Conservation (phyloP, 2,888 invertebrate genomes). For the Troilus luridus region DNA sequence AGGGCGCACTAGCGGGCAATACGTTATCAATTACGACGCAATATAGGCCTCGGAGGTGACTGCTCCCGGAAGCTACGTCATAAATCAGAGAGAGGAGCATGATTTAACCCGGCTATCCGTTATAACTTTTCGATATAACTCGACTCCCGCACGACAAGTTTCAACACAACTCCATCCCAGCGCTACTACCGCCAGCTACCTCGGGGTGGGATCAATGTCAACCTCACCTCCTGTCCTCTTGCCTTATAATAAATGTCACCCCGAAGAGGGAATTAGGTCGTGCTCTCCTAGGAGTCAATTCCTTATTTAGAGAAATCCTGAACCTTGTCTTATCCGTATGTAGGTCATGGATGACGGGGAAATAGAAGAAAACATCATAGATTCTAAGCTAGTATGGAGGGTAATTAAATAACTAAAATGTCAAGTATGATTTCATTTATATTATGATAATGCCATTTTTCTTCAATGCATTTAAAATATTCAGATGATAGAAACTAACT, state of each 20-base stretch:
- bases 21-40: constrained; percentile 6
- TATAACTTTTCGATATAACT: constrained; percentile 27
- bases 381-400: no score
- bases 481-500: no score
- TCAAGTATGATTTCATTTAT: no score
- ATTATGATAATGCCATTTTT: no score
- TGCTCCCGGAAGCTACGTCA: background rate
- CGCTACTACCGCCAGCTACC: no score
- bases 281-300: background rate
- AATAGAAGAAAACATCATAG: background rate
- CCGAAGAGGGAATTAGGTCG: background rate
- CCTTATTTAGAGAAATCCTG: background rate
- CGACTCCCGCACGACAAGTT: background rate
- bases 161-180: background rate
- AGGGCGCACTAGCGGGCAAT: background rate
- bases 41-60: constrained; percentile 13
- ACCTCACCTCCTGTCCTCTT: background rate
- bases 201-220: background rate
- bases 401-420: no score
- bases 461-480: no score
- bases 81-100: constrained; percentile 14
- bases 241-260: constrained; percentile 32
- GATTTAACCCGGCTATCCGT: constrained; percentile 32
- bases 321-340: background rate
- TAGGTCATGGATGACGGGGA: background rate